A percentile compares a stretch with the other conserved stretches of the same genome.
Conservation (phyloP, 1,140 invertebrate genomes). For the Glossosoma conforme region DNA sequence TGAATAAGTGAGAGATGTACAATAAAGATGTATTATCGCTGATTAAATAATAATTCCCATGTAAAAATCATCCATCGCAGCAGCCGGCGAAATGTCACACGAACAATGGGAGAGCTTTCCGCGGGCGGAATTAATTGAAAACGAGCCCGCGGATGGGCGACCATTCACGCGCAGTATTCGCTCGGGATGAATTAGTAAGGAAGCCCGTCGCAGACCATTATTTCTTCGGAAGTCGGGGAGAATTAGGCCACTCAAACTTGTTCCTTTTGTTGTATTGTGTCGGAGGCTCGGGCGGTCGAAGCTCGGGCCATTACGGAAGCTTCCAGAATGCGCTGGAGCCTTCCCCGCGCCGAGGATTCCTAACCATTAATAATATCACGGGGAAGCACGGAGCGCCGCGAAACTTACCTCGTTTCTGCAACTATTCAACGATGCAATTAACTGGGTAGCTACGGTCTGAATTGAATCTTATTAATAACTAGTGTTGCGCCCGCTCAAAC, state of each 20-base stretch:
- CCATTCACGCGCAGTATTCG: constrained; percentile 20
- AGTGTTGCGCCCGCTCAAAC: too few species aligned
- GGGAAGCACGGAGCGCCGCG: too few species aligned
- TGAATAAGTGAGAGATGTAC: too few species aligned
- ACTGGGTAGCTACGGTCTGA: too few species aligned
- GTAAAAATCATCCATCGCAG: too few species aligned
- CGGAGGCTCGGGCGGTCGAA: not conserved
- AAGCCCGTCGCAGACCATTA: constrained; percentile 22
- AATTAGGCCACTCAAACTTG: constrained; percentile 18
- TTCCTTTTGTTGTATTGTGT: constrained; percentile 19
- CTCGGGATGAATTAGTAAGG: constrained; percentile 17
- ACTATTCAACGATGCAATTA: too few species aligned
- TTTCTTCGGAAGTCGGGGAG: constrained; percentile 21
- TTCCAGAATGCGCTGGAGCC: constrained; percentile 7
- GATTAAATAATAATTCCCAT: too few species aligned
- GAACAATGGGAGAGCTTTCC: constrained; percentile 17
- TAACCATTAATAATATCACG: too few species aligned
- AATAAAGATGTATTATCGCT: too few species aligned
- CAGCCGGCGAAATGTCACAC: not conserved
- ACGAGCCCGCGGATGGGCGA: constrained; percentile 1
- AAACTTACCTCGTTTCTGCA: too few species aligned
- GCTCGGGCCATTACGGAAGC: constrained; percentile 2
- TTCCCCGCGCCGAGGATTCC: too few species aligned
- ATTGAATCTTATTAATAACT: too few species aligned
- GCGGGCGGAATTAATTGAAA: constrained; percentile 17